These are phyloP conservation scores for Pachydiplax longipennis DNA, from an alignment of 2,888 invertebrate genomes.

Conservation along the genomic window DNA sequence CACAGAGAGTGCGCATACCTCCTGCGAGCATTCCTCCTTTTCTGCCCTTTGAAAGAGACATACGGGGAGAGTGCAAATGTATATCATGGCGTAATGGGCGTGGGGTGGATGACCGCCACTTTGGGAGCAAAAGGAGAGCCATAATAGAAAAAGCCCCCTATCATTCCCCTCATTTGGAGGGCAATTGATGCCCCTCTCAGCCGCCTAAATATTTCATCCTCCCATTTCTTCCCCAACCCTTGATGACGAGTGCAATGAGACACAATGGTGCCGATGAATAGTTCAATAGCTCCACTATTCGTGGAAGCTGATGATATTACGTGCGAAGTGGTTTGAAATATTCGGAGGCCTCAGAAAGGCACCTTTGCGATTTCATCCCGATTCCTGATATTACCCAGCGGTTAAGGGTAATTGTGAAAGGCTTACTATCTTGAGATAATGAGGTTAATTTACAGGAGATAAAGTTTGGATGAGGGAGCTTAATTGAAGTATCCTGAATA, in stretches of 20 bases:
- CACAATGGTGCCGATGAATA: not conserved
- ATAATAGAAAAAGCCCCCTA: constrained; percentile 17
- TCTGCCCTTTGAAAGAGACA: not conserved
- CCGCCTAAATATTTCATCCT: constrained; percentile 33
- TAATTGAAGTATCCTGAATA: too few species aligned
- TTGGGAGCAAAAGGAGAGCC: not conserved
- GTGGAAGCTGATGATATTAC: not conserved
- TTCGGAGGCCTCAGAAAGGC: too few species aligned
- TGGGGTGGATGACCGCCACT: constrained; percentile 2
- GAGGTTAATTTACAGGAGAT: too few species aligned
- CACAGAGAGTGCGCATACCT: not conserved
- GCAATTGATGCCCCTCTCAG: constrained; percentile 37
- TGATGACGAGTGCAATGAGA: not conserved
- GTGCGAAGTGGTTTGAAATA: not conserved
- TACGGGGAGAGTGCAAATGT: constrained; percentile 3
- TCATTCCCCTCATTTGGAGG: constrained; percentile 21
- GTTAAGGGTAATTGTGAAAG: too few species aligned
- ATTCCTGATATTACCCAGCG: too few species aligned
- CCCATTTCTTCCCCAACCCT: not conserved
- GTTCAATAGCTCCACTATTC: not conserved
- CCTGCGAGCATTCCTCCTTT: constrained; percentile 17
- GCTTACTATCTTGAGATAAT: too few species aligned
- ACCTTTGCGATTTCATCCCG: too few species aligned
- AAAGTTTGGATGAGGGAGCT: too few species aligned
- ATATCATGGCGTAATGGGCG: constrained; percentile 14